phyloP scores from a whole-genome alignment of 2,113 vertebrate species.

The Chrysochloris asiatica region DNA sequence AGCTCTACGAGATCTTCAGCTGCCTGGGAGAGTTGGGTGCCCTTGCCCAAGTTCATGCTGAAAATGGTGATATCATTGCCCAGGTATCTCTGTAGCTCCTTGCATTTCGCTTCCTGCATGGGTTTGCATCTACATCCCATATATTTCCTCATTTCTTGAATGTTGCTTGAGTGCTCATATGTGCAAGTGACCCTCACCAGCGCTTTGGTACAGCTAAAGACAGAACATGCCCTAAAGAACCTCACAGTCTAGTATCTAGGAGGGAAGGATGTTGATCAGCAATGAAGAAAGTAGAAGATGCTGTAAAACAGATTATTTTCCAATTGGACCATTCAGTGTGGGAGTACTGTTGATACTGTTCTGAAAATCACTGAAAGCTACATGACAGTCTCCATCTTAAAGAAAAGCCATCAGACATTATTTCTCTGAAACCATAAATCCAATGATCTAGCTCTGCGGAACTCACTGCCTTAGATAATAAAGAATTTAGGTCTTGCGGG shows the following conservation, averaged over 20 bases:
- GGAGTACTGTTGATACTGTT: not conserved
- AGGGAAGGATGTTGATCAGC: not conserved
- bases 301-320: not conserved
- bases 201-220: not conserved
- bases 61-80: constrained; percentile 97
- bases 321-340: not conserved
- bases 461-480: not conserved
- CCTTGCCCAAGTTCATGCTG: constrained; percentile 96
- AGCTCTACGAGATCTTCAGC: constrained; percentile 97
- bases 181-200: not conserved
- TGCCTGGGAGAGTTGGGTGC: constrained; percentile 94
- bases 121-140: fast-evolving
- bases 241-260: no score
- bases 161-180: not conserved
- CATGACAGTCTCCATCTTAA: not conserved
- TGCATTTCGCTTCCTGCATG: fast-evolving
- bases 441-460: not conserved
- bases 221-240: not conserved
- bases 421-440: constrained; percentile 42
- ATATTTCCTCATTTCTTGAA: not conserved
- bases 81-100: constrained; percentile 85
- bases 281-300: not conserved
- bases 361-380: not conserved
- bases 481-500: not conserved
- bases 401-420: not conserved